phyloP scores from a whole-genome alignment of 2,113 vertebrate species.

The Corythornis cristatus region DNA sequence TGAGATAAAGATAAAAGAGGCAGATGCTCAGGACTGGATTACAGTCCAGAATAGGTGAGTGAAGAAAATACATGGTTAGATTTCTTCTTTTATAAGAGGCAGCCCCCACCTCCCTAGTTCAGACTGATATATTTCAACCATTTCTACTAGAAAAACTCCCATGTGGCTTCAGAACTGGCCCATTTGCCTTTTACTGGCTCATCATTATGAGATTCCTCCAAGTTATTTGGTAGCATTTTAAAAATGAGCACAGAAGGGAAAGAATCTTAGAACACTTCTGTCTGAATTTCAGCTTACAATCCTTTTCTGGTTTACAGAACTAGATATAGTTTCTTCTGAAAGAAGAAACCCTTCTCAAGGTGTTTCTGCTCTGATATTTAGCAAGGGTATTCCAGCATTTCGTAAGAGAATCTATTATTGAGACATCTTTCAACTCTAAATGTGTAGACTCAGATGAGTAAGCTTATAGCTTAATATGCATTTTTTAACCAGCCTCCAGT shows the following conservation, averaged over 20 bases:
- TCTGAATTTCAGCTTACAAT: background rate
- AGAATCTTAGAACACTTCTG: background rate
- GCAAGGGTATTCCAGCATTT: background rate
- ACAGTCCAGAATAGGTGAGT: background rate
- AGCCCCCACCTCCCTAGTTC: background rate
- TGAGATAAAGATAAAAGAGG: background rate
- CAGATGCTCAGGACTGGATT: background rate
- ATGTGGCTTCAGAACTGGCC: background rate
- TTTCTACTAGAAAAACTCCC: background rate
- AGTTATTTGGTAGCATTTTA: background rate
- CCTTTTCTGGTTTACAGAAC: background rate
- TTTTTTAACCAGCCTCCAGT: background rate
- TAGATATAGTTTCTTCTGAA: background rate
- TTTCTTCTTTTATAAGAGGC: background rate
- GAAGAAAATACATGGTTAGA: rapidly evolving
- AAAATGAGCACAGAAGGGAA: background rate
- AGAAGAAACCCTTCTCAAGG: background rate
- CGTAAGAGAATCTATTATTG: background rate
- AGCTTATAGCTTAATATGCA: background rate
- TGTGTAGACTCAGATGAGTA: background rate
- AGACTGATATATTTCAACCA: background rate
- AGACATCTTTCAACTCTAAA: background rate
- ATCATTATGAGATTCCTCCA: background rate
- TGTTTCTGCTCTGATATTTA: background rate
- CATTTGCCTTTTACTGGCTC: background rate